These are phyloP conservation scores for Cephus runcator DNA, from an alignment of 2,888 invertebrate genomes.

Conservation along the genomic window DNA sequence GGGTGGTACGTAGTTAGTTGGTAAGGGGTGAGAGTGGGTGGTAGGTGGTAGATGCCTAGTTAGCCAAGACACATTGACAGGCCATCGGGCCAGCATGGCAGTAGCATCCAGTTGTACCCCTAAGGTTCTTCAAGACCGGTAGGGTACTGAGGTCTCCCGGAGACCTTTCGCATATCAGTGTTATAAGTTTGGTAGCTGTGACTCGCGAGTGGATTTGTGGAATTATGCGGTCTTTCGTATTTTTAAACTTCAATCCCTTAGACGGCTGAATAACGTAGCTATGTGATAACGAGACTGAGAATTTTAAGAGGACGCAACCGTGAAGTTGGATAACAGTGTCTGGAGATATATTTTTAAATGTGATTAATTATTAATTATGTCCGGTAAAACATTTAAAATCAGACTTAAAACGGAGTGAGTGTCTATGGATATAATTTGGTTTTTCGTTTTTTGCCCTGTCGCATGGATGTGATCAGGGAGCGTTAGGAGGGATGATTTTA, in stretches of 20 bases:
- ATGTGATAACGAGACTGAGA: background rate
- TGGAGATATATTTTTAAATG: background rate
- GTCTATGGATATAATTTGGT: background rate
- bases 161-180: background rate
- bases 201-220: background rate
- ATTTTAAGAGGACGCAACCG: background rate
- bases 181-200: background rate
- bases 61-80: constrained; percentile 58
- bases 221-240: background rate
- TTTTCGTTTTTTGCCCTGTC: background rate
- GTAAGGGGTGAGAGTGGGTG: constrained; percentile 41
- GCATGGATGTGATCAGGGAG: background rate
- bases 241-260: background rate
- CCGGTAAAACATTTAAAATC: constrained; percentile 39
- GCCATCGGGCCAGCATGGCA: constrained; percentile 52
- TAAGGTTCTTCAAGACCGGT: constrained; percentile 14
- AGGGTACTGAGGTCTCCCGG: constrained; percentile 23
- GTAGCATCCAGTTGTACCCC: constrained; percentile 26
- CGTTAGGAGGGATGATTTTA: background rate
- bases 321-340: background rate
- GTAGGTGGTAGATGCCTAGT: constrained; percentile 56
- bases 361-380: constrained; percentile 26
- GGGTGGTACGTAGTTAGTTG: constrained; percentile 41
- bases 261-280: background rate
- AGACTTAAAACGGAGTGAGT: constrained; percentile 31